Conservation (phyloP, 2,113 vertebrate genomes). For the Ophiodon elongatus region DNA sequence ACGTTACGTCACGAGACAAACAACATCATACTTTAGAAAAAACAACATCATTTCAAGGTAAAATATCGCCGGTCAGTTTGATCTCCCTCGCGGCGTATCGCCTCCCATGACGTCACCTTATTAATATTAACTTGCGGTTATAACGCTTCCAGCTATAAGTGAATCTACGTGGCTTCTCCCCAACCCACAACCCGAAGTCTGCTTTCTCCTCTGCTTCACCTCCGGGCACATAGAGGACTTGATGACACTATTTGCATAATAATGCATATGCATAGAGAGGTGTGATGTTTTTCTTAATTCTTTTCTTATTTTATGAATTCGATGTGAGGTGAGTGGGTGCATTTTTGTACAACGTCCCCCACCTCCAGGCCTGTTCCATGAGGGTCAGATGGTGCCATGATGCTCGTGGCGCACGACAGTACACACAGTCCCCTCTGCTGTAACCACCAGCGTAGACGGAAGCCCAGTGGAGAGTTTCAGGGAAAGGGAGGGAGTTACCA, state of each 20-base stretch:
- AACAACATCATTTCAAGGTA: not conserved
- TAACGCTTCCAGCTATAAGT: not conserved
- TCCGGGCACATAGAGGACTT: constrained; percentile 23
- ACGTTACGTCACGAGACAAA: not conserved
- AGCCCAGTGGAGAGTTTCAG: not conserved
- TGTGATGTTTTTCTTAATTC: not conserved
- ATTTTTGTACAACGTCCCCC: constrained; percentile 24
- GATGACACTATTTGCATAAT: constrained; percentile 66
- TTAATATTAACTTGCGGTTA: not conserved
- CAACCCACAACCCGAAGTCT: constrained; percentile 24
- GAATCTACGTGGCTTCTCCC: not conserved
- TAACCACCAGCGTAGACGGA: not conserved
- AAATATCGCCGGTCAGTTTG: not conserved
- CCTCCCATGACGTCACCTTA: constrained; percentile 16
- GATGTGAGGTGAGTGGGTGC: constrained; percentile 31
- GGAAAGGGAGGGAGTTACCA: not conserved
- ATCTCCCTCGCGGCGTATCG: not conserved
- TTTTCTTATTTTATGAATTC: not conserved
- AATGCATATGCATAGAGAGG: constrained; percentile 57
- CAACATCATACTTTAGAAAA: not conserved
- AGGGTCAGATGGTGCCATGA: constrained; percentile 35
- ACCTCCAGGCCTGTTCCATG: constrained; percentile 29
- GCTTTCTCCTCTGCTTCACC: constrained; percentile 42
- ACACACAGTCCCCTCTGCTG: not conserved
- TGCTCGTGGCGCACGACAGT: not conserved